Evolutionary conservation across 2,113 vertebrate genomes (phyloP).

Genomic region (Typhlomys cinereus): DNA sequence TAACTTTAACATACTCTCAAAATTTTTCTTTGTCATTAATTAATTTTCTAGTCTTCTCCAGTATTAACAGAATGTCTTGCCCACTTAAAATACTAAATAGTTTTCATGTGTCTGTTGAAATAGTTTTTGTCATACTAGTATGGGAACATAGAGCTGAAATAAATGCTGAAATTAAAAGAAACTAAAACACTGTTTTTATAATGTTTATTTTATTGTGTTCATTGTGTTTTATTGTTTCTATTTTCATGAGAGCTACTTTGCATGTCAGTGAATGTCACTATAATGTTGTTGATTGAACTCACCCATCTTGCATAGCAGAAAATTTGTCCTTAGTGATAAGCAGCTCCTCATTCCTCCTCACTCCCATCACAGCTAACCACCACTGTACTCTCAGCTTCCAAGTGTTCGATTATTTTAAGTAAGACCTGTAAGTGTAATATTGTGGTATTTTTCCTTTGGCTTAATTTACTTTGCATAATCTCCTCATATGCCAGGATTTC

Average conservation of each 20-base stretch:
- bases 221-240: no score
- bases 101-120: not conserved
- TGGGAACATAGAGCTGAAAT: not conserved
- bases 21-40: not conserved
- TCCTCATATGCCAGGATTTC: not conserved
- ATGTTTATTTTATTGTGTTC: not conserved
- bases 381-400: not conserved
- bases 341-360: not conserved
- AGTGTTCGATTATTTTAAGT: not conserved
- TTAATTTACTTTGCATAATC: not conserved
- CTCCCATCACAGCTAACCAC: not conserved
- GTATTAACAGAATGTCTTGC: not conserved
- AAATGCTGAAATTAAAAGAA: not conserved
- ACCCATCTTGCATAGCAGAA: not conserved
- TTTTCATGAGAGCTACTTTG: not conserved
- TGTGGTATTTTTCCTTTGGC: not conserved
- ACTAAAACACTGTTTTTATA: not conserved
- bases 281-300: not conserved
- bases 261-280: not conserved
- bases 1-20: not conserved
- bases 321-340: not conserved
- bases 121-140: not conserved
- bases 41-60: not conserved
- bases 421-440: not conserved
- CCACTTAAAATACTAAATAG: not conserved